Base-by-base conservation (phyloP, 2,797 vertebrate genomes). In the Macrochelys suwanniensis region DNA sequence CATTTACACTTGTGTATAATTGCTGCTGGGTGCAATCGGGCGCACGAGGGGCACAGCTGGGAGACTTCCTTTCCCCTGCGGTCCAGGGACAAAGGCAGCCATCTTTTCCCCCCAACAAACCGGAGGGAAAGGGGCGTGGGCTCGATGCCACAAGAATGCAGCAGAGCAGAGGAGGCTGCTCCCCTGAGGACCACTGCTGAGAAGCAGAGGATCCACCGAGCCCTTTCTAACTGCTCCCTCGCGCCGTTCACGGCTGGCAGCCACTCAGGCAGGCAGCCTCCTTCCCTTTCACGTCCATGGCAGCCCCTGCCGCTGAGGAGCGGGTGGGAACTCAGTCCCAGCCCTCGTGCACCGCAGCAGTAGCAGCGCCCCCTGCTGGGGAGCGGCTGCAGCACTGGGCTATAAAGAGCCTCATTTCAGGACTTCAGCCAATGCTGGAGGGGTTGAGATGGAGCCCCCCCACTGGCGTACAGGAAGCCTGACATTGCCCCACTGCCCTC, bases 401-500 rank as follows among this genome's bases (percentile, higher is more conserved):
- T 11, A 80, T 2, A 0, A 82, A 83, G 2, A 68, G 89, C 77
- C 26, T 1, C 61, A n/a, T n/a, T n/a, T 31, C 61, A 65, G 0
- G 91, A 59, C 37, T 49, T 16, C 6, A 49, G 42, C 31, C 10
- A 49, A 33, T 8, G 42, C 3, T 1, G 10, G 54, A 89, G 33
- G 0, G 51, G 61, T 57, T 93, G 45, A 31, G 81, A 85, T 3
- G 42, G 31, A 91, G 92, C 53, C 56, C 80, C 93, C 59, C 81
- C 25, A 10, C 79, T 33, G 33, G 31, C 31, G 7, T 33, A 7
- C n/a, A 91, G 79, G 85, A 91, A 95, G n/a, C 42, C 65, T 68
- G 19, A 19, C 15, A 37, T 21, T 68, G 65, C 17, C 82, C 87
- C 85, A 92, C 89, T 84, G 88, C 78, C 68, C 59, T 95, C 26